These are phyloP conservation scores for Meganola albula DNA, from an alignment of 2,888 invertebrate species.

Conservation along the genomic window DNA sequence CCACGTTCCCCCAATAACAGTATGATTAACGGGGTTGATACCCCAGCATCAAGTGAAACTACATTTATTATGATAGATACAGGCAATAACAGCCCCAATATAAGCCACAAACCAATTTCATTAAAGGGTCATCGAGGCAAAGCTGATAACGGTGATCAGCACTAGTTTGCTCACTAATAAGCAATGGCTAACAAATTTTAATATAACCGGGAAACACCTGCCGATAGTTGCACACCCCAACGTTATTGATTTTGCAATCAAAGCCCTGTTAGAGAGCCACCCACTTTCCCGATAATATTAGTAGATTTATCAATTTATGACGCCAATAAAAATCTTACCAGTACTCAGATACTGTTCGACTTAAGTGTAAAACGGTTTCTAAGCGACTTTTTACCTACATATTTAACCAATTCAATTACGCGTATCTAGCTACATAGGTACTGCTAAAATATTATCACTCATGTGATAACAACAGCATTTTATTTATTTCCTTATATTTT, in stretches of 20 bases:
- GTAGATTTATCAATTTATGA: constrained; percentile 50
- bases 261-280: constrained; percentile 55
- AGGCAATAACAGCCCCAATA: constrained; percentile 9
- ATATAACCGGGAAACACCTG: constrained; percentile 55
- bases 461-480: too few species aligned
- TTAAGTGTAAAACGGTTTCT: too few species aligned
- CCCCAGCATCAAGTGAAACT: too few species aligned
- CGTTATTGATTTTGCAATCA: constrained; percentile 71
- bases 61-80: constrained; percentile 15
- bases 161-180: constrained; percentile 46
- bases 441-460: constrained; percentile 25
- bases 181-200: constrained; percentile 48
- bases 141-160: constrained; percentile 47
- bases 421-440: too few species aligned
- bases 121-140: constrained; percentile 40
- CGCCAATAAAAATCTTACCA: constrained; percentile 9
- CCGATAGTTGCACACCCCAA: constrained; percentile 50
- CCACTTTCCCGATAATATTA: constrained; percentile 42
- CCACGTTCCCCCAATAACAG: too few species aligned
- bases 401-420: too few species aligned
- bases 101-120: constrained; percentile 32
- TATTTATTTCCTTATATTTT: constrained; percentile 29
- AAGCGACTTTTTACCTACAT: too few species aligned
- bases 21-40: too few species aligned
- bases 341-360: too few species aligned